Conservation (phyloP, 2,113 vertebrate genomes). For the Actenoides lindsayi region DNA sequence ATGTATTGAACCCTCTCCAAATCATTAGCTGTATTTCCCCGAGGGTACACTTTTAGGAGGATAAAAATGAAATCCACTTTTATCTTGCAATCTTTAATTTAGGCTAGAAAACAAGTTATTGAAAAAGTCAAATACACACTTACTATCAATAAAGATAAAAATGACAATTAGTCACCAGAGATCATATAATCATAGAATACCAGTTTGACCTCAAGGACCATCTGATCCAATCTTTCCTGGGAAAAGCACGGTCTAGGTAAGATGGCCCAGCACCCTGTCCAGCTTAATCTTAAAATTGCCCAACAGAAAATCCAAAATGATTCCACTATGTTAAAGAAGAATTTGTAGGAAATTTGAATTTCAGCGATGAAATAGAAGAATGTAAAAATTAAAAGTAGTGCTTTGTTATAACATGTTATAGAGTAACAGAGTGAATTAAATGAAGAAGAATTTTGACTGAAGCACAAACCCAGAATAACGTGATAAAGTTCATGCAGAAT, state of each 20-base stretch:
- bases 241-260: neutral
- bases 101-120: neutral
- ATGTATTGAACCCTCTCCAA: neutral
- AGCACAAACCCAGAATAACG: neutral
- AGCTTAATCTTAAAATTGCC: neutral
- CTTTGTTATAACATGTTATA: neutral
- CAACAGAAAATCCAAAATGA: neutral
- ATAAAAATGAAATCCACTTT: neutral
- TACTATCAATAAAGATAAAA: neutral
- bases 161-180: neutral
- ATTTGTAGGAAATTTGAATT: neutral
- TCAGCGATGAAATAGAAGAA: neutral
- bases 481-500: neutral
- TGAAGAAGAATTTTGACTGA: neutral
- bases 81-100: neutral
- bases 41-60: neutral
- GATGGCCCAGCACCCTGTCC: neutral
- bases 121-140: neutral
- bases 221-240: neutral
- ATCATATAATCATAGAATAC: neutral
- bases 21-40: neutral
- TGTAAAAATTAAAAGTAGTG: neutral
- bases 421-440: neutral
- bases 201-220: neutral
- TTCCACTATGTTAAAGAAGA: neutral